These are phyloP conservation scores for Leptura quadrifasciata DNA, from an alignment of 2,888 invertebrate genomes.

Conservation along the genomic window DNA sequence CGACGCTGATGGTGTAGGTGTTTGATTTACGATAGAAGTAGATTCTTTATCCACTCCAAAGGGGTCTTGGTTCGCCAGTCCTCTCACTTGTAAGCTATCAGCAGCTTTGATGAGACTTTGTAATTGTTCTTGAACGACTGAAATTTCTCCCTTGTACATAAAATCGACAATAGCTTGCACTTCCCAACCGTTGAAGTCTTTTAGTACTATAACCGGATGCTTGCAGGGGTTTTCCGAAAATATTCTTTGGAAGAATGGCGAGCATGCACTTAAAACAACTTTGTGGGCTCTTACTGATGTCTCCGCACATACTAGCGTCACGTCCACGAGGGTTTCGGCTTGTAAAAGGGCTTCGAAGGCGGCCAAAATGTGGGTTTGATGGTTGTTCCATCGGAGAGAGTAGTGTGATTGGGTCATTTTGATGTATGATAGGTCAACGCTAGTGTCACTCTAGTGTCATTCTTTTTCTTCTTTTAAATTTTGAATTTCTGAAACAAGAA, in stretches of 20 bases:
- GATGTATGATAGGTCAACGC: conserved; percentile 39
- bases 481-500: conserved; percentile 68
- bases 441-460: conserved; percentile 64
- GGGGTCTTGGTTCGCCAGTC: conserved; percentile 56
- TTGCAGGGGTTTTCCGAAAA: conserved; percentile 95
- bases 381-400: conserved; percentile 95
- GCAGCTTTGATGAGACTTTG: conserved; percentile 91
- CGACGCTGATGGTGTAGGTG: conserved; percentile 72
- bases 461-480: conserved; percentile 59
- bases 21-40: conserved; percentile 67
- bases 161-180: conserved; percentile 93
- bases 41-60: conserved; percentile 71
- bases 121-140: conserved; percentile 89
- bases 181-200: conserved; percentile 92
- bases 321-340: conserved; percentile 91
- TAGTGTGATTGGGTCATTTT: conserved; percentile 84
- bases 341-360: conserved; percentile 93
- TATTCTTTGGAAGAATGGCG: conserved; percentile 92
- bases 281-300: conserved; percentile 92
- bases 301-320: conserved; percentile 92
- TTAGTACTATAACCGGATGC: conserved; percentile 93
- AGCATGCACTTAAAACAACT: conserved; percentile 91
- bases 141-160: conserved; percentile 95
- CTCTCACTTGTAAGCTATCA: conserved; percentile 82
- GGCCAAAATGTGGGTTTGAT: conserved; percentile 90